Evolutionary conservation across 2,797 vertebrate genomes (phyloP).

Genomic region (Cuculus canorus): DNA sequence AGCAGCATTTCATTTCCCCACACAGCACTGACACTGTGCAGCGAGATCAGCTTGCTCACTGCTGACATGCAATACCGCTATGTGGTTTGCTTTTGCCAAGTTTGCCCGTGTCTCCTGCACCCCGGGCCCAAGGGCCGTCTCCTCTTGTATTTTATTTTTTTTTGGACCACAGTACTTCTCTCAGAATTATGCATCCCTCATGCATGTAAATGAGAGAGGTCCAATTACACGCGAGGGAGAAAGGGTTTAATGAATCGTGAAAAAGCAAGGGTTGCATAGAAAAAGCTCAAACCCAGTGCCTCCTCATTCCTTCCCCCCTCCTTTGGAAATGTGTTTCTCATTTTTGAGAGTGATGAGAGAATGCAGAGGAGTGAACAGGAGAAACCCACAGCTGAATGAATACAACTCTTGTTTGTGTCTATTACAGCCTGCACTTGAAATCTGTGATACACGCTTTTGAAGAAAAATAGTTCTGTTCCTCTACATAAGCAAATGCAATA

Average conservation of each 20-base stretch:
- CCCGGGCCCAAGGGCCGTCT: neutral
- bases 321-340: slow-evolving; percentile 60
- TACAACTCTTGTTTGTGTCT: slow-evolving; percentile 45
- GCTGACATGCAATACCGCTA: neutral
- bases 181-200: slow-evolving; percentile 60
- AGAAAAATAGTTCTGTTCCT: neutral
- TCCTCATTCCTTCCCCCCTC: neutral
- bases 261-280: slow-evolving; percentile 75
- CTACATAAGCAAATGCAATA: neutral
- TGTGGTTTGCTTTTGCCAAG: rapidly evolving
- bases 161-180: slow-evolving; percentile 49
- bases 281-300: slow-evolving; percentile 56
- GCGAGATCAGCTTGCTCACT: rapidly evolving
- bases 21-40: neutral
- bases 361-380: neutral
- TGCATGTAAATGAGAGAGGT: slow-evolving; percentile 82
- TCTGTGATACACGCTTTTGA: neutral
- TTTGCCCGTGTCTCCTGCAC: neutral
- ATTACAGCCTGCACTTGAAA: neutral
- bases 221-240: slow-evolving; percentile 76
- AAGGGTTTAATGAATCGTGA: slow-evolving; percentile 83
- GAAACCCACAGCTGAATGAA: slow-evolving; percentile 9
- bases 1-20: neutral
- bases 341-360: slow-evolving; percentile 18
- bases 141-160: neutral